Evolutionary conservation across 2,888 invertebrate genomes (phyloP), one percentile per base, ranked within the genome.

Genomic region (Drosophila rubida): DNA sequence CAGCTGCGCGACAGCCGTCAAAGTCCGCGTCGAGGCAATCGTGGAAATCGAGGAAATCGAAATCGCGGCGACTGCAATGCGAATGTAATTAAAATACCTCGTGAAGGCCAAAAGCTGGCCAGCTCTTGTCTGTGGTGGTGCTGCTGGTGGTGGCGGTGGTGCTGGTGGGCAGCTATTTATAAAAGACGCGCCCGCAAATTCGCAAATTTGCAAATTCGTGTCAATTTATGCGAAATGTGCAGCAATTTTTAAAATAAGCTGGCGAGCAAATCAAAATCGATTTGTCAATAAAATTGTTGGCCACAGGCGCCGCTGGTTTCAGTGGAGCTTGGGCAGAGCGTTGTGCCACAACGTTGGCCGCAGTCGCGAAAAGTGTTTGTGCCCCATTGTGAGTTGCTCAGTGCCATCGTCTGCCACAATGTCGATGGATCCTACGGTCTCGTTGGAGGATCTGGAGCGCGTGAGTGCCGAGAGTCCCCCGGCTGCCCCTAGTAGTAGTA

Each of bases 381-480:
- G 19, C 41, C 19, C 4, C 11, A 54, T n/a, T n/a, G 37, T 51
- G 45, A 50, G 13, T 27, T 25, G 45, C 37, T 4, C 22, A 65
- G 39, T 39, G 23, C 16, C 19, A 32, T 35, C 19, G 27, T 35
- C 3, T 11, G 19, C 49, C 54, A 75, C 78, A 79, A 90, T 90
- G 90, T 89, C 88, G 1, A 81, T 90, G 88, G 90, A 90, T 66
- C 90, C 90, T 57, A n/a, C 90, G 14, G 88, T 91, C 46, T 85
- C 90, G 1, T 73, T 80, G 48, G 91, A 91, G 13, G 91, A 91
- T 67, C 82, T 91, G 57, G 90, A 91, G 49, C 90, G 87, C 80
- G 91, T 91, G 89, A 80, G 83, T 82, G n/a, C 25, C 6, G 25
- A 23, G 30, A 13, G 13, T 3, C 19, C 6, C 5, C 25, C 5